Base-by-base conservation (phyloP, 2,113 vertebrate species). In the Salvator merianae region DNA sequence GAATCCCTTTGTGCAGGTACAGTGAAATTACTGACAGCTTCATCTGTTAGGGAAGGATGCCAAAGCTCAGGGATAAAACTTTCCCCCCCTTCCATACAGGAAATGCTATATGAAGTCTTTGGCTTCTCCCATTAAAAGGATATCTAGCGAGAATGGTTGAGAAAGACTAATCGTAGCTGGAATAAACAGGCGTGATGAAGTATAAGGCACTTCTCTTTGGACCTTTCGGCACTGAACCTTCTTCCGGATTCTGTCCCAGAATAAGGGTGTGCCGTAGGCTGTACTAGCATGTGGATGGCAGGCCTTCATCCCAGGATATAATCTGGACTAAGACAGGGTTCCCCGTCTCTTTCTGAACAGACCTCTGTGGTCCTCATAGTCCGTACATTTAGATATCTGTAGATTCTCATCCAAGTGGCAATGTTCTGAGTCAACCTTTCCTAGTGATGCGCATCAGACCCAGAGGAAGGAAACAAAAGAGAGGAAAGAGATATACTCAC, bases 401-500 rank as follows among this genome's bases (percentile, higher is more conserved):
- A 30, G 4, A 70, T 26, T 59, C 55, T 30, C 47, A 69, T 10
- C 2, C 14, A 13, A 22, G 24, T 38, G 43, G 47, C 63, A 47
- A 24, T 30, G 26, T 63, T 69, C 20, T 50, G 8, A 53, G 43
- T 9, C 28, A 7, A 22, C 32, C 43, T 69, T 77, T 77, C 10
- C 14, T 73, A 53, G 9, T 76, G 13, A 3, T 36, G 24, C 20
- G n/a, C n/a, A 59, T 69, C 32, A 83, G n/a, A 36, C 72, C 20
- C 18, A 26, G 28, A 43, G 68, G 83, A 36, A 5, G 59, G 28
- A 26, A 62, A 32, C 36, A 47, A 76, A 62, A 68, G 32, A 36
- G 32, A 55, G 36, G 24, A 38, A 22, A 76, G 47, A 32, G 30
- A 16, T 32, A 28, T 32, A 74, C 94, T 82, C 85, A 96, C 96